A percentile compares a stretch with the other conserved stretches of the same genome.
Conservation (phyloP, 2,797 vertebrate genomes). For the Esox masquinongy region DNA sequence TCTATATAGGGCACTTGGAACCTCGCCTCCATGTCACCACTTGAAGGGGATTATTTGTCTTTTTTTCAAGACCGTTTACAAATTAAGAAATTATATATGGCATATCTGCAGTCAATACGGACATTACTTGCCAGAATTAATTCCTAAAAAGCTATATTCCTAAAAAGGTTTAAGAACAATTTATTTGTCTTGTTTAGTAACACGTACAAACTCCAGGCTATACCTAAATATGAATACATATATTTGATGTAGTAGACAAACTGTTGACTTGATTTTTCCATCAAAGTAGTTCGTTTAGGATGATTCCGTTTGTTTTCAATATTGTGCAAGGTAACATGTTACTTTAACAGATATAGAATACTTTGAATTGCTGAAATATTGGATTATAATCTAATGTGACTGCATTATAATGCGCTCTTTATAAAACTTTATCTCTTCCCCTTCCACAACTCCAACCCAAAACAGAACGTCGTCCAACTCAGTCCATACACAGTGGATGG, state of each 20-base stretch:
- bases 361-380: not conserved
- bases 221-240: not conserved
- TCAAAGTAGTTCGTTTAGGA: not conserved
- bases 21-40: not conserved
- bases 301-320: not conserved
- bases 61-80: not conserved
- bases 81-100: not conserved
- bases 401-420: not conserved
- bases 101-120: not conserved
- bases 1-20: not conserved
- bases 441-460: conserved; percentile 44
- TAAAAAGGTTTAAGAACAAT: too few species aligned
- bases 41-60: conserved; percentile 11
- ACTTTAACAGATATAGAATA: not conserved
- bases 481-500: conserved; percentile 50
- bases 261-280: not conserved
- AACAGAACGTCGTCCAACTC: conserved; percentile 50
- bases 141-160: not conserved
- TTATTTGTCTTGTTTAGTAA: not conserved
- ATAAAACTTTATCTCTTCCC: conserved; percentile 60
- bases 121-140: not conserved
- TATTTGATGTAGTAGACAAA: not conserved
- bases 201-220: not conserved
- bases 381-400: not conserved
- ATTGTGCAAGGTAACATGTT: not conserved